Conservation (phyloP, 2,888 invertebrate genomes). For the Notodonta ziczac region DNA sequence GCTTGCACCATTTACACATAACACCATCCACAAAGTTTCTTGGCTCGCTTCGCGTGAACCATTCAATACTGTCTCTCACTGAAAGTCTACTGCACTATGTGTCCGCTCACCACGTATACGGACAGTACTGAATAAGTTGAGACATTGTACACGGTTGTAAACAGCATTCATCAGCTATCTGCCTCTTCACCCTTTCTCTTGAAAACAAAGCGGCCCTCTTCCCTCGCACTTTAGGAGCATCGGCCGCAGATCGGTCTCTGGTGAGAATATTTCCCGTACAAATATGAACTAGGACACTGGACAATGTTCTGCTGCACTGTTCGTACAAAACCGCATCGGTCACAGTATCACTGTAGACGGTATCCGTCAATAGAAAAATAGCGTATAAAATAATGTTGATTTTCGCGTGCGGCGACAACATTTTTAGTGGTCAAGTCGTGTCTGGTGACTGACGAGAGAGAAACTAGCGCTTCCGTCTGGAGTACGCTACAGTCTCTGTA, state of each 20-base stretch:
- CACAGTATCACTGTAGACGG: conserved; percentile 51
- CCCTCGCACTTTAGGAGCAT: conserved; percentile 49
- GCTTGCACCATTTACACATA: conserved; percentile 1
- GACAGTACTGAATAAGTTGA: conserved; percentile 70
- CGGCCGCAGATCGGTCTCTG: conserved; percentile 49
- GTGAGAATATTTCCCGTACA: conserved; percentile 56
- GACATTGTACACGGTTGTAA: conserved; percentile 60
- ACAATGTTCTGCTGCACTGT: conserved; percentile 58
- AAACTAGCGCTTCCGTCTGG: conserved; percentile 75
- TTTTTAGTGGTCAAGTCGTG: conserved; percentile 51
- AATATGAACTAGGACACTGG: conserved; percentile 55
- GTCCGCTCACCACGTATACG: conserved; percentile 64
- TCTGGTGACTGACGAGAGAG: conserved; percentile 48
- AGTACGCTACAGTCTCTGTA: conserved; percentile 55
- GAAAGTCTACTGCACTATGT: conserved; percentile 16
- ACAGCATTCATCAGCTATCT: conserved; percentile 68
- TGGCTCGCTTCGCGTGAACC: conserved; percentile 25
- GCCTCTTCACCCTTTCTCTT: conserved; percentile 55
- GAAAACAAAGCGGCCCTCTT: conserved; percentile 58
- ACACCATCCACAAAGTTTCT: conserved; percentile 7
- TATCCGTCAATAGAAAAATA: conserved; percentile 50
- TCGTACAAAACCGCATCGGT: conserved; percentile 51
- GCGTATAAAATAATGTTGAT: conserved; percentile 50
- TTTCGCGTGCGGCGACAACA: conserved; percentile 52
- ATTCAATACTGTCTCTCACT: conserved; percentile 25